Evolutionary conservation across 1,140 invertebrate species (phyloP), one percentile per base, ranked within the genome.

Genomic region (Tetragnatha versicolor): DNA sequence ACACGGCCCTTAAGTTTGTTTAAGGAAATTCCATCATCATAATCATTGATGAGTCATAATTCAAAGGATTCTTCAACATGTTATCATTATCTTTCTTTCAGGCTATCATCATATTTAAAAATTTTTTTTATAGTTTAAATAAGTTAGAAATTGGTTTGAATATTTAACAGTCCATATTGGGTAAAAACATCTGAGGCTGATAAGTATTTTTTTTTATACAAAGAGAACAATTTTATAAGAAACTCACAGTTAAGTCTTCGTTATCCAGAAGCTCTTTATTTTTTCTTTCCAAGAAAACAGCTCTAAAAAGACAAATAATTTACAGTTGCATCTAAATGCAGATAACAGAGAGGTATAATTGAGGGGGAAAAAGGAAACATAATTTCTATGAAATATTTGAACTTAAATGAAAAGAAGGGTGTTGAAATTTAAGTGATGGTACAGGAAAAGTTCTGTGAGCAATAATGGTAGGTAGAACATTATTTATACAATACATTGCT

Each of bases 221-320:
- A 12, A 25, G 14, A 63, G 10, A 14, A 20, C n/a, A 29, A 20
- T 35, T 5, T 31, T 17, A 25, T 53, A 51, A 61, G 58, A 29
- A 53, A 82, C 65, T 65, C 82, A 90, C 89, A 85, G 94, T 94
- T 37, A 97, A 84, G 86, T 97, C 95, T 82, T 92, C 91, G 85
- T 94, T 94, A 85, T 95, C 92, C 25, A 97, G 85, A 7, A 97
- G 86, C 83, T 94, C 91, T 81, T 91, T 89, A 77, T 92, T 94
- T 84, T 92, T 91, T 83, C 93, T 90, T 86, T 96, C 92, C 27
- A 97, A 84, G 84, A 96, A 94, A 55, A 93, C 88, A 12, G 93
- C 92, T 83, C 94, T 86, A 60, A 75, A 51, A 73, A n/a, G n/a
- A 42, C 31, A 60, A 37, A 51, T 37, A 12, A 14, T 31, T 12